These are phyloP conservation scores for Dermatemys mawii DNA, from an alignment of 2,113 vertebrate genomes.

Conservation along the genomic window DNA sequence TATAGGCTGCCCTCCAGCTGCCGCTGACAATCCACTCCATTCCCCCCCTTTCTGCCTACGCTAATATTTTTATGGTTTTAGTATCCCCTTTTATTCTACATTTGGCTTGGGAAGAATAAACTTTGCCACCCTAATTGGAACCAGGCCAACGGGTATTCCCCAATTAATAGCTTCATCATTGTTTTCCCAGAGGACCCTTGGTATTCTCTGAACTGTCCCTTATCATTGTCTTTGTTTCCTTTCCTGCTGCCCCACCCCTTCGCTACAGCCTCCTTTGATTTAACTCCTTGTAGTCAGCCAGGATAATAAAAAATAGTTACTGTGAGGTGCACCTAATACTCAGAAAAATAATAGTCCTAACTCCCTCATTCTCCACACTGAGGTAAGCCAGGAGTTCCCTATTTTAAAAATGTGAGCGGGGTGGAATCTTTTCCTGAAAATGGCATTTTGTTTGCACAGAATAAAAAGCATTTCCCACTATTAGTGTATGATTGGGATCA, in stretches of 20 bases:
- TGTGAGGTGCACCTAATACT: not conserved
- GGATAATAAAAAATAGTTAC: not conserved
- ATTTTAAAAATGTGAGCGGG: constrained; percentile 3
- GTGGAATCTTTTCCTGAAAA: accelerated
- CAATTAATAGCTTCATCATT: not conserved
- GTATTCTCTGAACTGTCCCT: not conserved
- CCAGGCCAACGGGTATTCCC: not conserved
- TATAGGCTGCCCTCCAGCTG: not conserved
- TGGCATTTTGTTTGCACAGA: not conserved
- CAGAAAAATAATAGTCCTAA: not conserved
- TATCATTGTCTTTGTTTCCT: not conserved
- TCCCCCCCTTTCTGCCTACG: not conserved
- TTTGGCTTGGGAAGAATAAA: not conserved
- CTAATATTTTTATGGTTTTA: not conserved
- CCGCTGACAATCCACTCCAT: not conserved
- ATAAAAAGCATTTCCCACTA: not conserved
- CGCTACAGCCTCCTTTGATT: not conserved
- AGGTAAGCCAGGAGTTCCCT: constrained; percentile 14
- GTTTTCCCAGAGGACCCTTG: not conserved
- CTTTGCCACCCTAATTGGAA: not conserved
- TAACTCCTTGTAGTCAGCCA: constrained; percentile 4
- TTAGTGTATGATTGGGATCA: not conserved
- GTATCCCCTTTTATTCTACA: not conserved
- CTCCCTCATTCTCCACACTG: not conserved
- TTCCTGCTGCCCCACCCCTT: not conserved